Evolutionary conservation across 2,888 invertebrate genomes (phyloP).

Genomic region (Mythimna loreyi): DNA sequence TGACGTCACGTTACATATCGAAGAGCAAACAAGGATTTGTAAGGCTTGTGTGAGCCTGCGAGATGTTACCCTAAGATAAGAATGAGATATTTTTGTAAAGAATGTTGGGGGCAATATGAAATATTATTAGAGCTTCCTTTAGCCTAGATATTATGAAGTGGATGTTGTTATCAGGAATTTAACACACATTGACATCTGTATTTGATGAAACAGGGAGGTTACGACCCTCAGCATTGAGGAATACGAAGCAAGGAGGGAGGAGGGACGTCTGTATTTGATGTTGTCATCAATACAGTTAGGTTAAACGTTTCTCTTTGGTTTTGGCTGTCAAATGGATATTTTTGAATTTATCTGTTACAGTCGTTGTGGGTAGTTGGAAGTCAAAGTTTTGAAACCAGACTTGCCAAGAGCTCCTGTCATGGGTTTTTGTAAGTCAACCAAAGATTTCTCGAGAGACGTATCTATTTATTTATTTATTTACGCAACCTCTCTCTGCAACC

Average conservation of each 20-base stretch:
- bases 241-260: too few species aligned
- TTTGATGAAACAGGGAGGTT: too few species aligned
- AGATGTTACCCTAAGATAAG: constrained; percentile 35
- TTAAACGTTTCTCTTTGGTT: too few species aligned
- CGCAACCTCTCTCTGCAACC: too few species aligned
- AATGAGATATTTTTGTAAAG: constrained; percentile 28
- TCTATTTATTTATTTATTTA: too few species aligned
- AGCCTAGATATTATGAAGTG: neutral
- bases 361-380: neutral
- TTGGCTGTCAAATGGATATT: too few species aligned
- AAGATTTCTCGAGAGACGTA: too few species aligned
- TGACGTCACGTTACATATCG: constrained; percentile 48
- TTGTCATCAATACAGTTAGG: neutral
- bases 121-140: constrained; percentile 30
- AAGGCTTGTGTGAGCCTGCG: constrained; percentile 31
- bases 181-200: neutral
- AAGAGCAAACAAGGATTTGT: constrained; percentile 54
- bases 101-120: constrained; percentile 8
- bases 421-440: too few species aligned
- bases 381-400: neutral
- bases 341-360: too few species aligned
- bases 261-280: neutral
- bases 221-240: too few species aligned
- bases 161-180: neutral
- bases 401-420: neutral